A percentile compares a stretch with the other conserved stretches of the same genome.
Evolutionary conservation across 2,888 invertebrate species (phyloP).

Genomic region (Cerceris ruficornis): DNA sequence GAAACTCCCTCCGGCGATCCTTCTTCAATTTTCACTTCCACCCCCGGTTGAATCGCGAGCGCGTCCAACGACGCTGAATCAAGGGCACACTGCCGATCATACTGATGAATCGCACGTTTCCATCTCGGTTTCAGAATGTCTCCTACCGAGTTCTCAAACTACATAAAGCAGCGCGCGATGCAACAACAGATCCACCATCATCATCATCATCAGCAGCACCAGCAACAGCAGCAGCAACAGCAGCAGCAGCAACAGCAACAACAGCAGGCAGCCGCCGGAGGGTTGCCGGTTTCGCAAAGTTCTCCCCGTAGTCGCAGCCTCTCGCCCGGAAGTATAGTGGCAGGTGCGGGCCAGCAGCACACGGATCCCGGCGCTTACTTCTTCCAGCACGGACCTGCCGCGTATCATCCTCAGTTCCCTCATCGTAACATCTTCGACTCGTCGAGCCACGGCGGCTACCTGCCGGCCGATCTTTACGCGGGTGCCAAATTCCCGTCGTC

Average conservation of each 20-base stretch:
- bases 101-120: slow-evolving; percentile 25
- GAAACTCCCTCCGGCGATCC: too few species aligned
- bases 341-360: slow-evolving; percentile 69
- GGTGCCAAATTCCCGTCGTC: slow-evolving; percentile 80
- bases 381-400: slow-evolving; percentile 83
- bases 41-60: too few species aligned
- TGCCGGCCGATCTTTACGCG: slow-evolving; percentile 75
- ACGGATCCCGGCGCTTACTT: slow-evolving; percentile 85
- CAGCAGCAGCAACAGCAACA: slow-evolving; percentile 80
- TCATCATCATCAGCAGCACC: slow-evolving; percentile 83
- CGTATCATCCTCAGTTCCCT: slow-evolving; percentile 83
- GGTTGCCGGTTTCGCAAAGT: slow-evolving; percentile 83
- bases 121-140: slow-evolving; percentile 88
- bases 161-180: slow-evolving; percentile 96
- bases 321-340: slow-evolving; percentile 83
- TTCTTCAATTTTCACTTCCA: too few species aligned
- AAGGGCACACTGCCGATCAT: background rate
- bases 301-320: slow-evolving; percentile 85
- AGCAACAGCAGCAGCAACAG: slow-evolving; percentile 82
- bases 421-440: slow-evolving; percentile 84
- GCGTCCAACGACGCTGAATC: background rate
- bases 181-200: slow-evolving; percentile 89
- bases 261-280: slow-evolving; percentile 78
- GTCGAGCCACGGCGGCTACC: slow-evolving; percentile 81
- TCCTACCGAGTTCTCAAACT: slow-evolving; percentile 98